Base-by-base conservation (phyloP, 2,113 vertebrate species). In the Plectropomus leopardus region DNA sequence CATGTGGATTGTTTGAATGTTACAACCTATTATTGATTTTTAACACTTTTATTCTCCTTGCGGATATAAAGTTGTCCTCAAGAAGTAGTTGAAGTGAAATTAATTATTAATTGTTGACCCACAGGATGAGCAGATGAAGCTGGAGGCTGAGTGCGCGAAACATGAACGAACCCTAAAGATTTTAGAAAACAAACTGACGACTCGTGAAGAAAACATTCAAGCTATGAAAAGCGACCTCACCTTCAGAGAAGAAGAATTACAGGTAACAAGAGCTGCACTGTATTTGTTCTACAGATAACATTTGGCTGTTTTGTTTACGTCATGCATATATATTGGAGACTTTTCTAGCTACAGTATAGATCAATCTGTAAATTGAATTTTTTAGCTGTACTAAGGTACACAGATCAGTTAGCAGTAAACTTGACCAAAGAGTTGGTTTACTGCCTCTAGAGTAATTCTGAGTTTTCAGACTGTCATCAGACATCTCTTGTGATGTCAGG, bases 91-190 rank as follows among this genome's bases (percentile, higher is more conserved):
- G 44, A 19, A 1, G 8, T 58, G 13, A 36, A 15, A 42, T 16
- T 61, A 14, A 23, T 10, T 5, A 30, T 0, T 28, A 57, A 14
- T 34, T 67, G 44, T 30, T 42, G 21, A 6, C 16, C 30, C 5
- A 13, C 50, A 91, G 89, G 87, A 87, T 3, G 89, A 89, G 78
- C 85, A 89, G 77, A 19, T 84, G 72, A 86, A 58, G 55, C 36
- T 87, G 44, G 89, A 91, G 64, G 23, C 60, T 0, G 89, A 91
- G 44, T 64, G 55, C 19, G 17, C 42, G 0, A 87, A 48, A 32
- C 60, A 75, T n/a, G 67, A 89, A 15, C 75, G 32, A 30, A 83
- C 36, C 54, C 63, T 86, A 3, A 71, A 75, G 40, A 15, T 86
- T 2, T 57, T 84, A 34, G 85, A 89, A 55, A 80, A 67, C 59